phyloP scores from a whole-genome alignment of 2,888 invertebrate species.

The Pseudococcus viburni region DNA sequence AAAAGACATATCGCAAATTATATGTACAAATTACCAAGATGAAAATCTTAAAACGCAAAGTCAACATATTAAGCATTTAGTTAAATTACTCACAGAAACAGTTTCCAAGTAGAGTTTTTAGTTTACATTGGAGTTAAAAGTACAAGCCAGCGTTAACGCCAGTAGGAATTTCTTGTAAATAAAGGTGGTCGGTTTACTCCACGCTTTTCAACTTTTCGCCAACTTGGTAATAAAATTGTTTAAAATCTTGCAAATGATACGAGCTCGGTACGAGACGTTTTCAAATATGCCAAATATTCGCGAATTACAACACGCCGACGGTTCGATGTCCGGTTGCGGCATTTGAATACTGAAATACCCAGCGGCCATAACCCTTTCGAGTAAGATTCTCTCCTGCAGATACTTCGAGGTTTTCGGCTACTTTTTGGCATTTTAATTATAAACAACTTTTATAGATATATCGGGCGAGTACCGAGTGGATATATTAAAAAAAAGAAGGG shows the following conservation, averaged over 20 bases:
- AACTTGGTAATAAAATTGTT: constrained; percentile 42
- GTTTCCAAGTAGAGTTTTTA: constrained; percentile 20
- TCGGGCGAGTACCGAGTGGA: neutral
- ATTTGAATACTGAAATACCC: neutral
- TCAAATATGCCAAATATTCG: constrained; percentile 35
- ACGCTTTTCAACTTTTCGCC: constrained; percentile 27
- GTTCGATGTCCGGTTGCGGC: constrained; percentile 22
- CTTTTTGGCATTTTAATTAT: constrained; percentile 38
- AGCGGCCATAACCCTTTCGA: neutral
- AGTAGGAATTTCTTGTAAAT: constrained; percentile 29
- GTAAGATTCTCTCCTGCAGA: neutral
- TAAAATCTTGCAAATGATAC: constrained; percentile 35
- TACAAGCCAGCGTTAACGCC: neutral
- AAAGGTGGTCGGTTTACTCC: constrained; percentile 12
- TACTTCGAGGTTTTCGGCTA: constrained; percentile 1
- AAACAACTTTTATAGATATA: neutral
- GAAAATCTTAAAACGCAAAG: constrained; percentile 35
- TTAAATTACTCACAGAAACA: constrained; percentile 49
- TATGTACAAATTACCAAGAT: neutral
- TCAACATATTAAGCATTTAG: constrained; percentile 50
- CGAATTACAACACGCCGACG: neutral
- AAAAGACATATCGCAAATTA: constrained; percentile 48
- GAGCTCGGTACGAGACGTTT: neutral
- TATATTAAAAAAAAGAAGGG: neutral
- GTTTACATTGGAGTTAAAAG: constrained; percentile 16